Evolutionary conservation across 2,797 vertebrate genomes (phyloP).

Genomic region (Mormyrops attenuatus): DNA sequence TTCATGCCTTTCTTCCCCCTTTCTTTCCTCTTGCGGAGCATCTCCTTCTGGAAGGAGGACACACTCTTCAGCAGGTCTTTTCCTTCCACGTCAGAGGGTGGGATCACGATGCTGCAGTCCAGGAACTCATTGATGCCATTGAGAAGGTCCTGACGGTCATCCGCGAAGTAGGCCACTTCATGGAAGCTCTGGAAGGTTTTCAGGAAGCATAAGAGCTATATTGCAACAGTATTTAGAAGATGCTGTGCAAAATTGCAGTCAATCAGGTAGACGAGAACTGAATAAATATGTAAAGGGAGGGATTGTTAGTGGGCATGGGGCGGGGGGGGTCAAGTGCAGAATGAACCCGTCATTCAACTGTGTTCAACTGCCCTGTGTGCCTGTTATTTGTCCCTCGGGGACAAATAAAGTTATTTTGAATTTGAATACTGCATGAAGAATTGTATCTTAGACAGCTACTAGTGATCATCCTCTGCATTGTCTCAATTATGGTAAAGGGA

Average conservation of each 20-base stretch:
- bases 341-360: too few species aligned
- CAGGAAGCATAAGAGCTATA: neutral
- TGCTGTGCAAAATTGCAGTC: too few species aligned
- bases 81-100: slow-evolving; percentile 87
- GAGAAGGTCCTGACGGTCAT: slow-evolving; percentile 91
- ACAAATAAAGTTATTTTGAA: too few species aligned
- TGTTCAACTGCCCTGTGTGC: too few species aligned
- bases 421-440: neutral
- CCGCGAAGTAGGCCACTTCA: slow-evolving; percentile 93
- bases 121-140: slow-evolving; percentile 96
- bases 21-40: slow-evolving; percentile 86
- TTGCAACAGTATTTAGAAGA: too few species aligned
- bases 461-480: neutral
- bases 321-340: too few species aligned
- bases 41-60: slow-evolving; percentile 88
- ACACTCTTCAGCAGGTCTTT: slow-evolving; percentile 93
- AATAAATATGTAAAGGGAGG: too few species aligned
- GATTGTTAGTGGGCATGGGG: too few species aligned
- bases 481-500: neutral
- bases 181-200: slow-evolving; percentile 72
- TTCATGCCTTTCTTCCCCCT: slow-evolving; percentile 72
- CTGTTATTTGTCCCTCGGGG: too few species aligned
- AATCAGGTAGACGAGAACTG: too few species aligned
- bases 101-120: slow-evolving; percentile 96
- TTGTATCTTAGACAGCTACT: neutral